A percentile compares a stretch with the other conserved stretches of the same genome.
Evolutionary conservation across 2,113 vertebrate species (phyloP).

Genomic region (Charadrius vociferus): DNA sequence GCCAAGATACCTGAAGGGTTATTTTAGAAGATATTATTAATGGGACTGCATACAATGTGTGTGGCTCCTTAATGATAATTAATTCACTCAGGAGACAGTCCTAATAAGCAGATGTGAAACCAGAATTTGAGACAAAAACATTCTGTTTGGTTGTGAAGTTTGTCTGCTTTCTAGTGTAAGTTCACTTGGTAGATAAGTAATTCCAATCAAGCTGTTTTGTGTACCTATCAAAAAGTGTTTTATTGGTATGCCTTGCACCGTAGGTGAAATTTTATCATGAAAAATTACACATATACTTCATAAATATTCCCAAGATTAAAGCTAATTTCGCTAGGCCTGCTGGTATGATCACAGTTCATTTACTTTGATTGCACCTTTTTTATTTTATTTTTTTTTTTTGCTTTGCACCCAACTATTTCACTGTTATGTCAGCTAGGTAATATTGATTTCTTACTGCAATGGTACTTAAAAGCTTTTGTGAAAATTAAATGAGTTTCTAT

Average conservation of each 20-base stretch:
- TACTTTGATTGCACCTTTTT: not conserved
- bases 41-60: constrained; percentile 16
- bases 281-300: constrained; percentile 1
- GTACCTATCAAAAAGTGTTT: not conserved
- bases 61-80: constrained; percentile 13
- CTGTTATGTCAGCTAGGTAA: not conserved
- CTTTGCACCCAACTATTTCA: not conserved
- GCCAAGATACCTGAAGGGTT: constrained; percentile 52
- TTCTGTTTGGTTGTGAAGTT: not conserved
- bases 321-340: not conserved
- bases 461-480: constrained; percentile 8
- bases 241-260: not conserved
- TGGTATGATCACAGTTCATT: constrained; percentile 40
- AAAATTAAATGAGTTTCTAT: constrained; percentile 9
- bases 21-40: constrained; percentile 41
- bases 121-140: constrained; percentile 28
- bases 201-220: not conserved
- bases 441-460: not conserved
- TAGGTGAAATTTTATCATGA: not conserved
- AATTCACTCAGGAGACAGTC: not conserved
- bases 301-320: constrained; percentile 37
- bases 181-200: not conserved
- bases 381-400: not conserved
- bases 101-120: constrained; percentile 8
- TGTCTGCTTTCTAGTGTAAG: not conserved